Evolutionary conservation across 2,888 invertebrate species (phyloP).

Genomic region (Pandemis cinnamomeana): DNA sequence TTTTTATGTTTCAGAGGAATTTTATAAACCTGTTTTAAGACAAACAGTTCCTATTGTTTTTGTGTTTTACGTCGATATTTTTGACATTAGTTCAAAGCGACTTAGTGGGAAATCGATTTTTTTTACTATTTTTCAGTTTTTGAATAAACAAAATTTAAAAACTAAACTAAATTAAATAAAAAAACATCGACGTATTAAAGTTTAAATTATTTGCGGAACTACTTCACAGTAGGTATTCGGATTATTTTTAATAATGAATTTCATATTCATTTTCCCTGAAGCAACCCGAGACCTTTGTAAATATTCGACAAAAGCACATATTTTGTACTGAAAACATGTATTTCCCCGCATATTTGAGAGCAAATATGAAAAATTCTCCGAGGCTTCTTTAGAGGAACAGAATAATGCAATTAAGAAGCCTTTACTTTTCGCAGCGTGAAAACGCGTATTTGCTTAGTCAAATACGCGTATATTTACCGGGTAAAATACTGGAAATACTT

Average conservation of each 20-base stretch:
- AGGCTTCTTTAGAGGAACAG: conserved; percentile 28
- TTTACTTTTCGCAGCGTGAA: conserved; percentile 17
- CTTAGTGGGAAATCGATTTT: no score
- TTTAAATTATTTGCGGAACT: background rate
- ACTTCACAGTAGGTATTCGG: background rate
- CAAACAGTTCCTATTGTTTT: no score
- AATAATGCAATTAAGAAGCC: conserved; percentile 33
- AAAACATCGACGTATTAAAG: background rate
- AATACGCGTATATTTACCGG: conserved; percentile 6
- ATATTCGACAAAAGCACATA: background rate
- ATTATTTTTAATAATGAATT: background rate
- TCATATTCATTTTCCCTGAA: background rate
- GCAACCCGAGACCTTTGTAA: background rate
- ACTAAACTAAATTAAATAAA: no score
- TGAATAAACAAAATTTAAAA: no score
- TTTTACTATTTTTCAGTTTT: no score
- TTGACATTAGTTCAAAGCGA: no score
- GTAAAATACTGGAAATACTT: conserved; percentile 27
- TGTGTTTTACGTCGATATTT: no score
- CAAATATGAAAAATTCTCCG: conserved; percentile 32
- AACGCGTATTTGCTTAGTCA: conserved; percentile 14
- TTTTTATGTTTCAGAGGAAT: no score
- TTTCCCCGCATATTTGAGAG: conserved; percentile 8
- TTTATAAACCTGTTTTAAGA: no score
- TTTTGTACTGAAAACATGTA: conserved; percentile 19